Conservation (phyloP, 2,888 invertebrate genomes). For the Drosophila macrospina region DNA sequence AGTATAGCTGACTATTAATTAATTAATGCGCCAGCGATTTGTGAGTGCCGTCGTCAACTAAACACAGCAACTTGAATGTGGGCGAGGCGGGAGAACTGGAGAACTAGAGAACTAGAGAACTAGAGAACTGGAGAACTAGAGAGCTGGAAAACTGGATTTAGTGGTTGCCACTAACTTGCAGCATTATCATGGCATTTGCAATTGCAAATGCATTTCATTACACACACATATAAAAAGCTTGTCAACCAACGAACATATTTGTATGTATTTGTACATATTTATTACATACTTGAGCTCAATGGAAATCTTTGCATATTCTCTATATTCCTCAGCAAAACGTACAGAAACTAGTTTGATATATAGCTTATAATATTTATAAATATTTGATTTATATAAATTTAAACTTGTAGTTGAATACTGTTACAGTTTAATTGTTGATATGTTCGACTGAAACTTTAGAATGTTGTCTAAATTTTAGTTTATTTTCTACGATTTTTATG, state of each 20-base stretch:
- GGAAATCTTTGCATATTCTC: not conserved
- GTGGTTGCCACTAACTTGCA: conserved; percentile 15
- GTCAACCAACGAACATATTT: not conserved
- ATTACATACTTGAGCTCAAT: not conserved
- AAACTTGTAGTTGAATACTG: too few species aligned
- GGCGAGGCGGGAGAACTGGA: conserved; percentile 14
- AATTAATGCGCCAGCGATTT: conserved; percentile 64
- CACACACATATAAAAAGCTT: not conserved
- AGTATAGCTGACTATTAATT: conserved; percentile 60
- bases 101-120: conserved; percentile 11
- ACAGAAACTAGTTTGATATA: not conserved
- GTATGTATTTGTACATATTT: not conserved
- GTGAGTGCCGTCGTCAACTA: conserved; percentile 40
- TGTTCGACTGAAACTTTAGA: too few species aligned
- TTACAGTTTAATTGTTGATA: too few species aligned
- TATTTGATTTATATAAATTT: not conserved
- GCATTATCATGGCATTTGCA: not conserved
- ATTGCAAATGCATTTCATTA: too few species aligned
- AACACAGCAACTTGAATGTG: conserved; percentile 8
- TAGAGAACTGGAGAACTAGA: conserved; percentile 4
- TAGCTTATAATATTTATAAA: not conserved
- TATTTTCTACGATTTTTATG: too few species aligned
- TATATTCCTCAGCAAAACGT: not conserved
- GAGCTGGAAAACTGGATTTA: conserved; percentile 17
- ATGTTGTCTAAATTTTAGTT: too few species aligned